Base-by-base conservation (phyloP, 2,888 invertebrate species). In the Fissipunctia ypsillon region DNA sequence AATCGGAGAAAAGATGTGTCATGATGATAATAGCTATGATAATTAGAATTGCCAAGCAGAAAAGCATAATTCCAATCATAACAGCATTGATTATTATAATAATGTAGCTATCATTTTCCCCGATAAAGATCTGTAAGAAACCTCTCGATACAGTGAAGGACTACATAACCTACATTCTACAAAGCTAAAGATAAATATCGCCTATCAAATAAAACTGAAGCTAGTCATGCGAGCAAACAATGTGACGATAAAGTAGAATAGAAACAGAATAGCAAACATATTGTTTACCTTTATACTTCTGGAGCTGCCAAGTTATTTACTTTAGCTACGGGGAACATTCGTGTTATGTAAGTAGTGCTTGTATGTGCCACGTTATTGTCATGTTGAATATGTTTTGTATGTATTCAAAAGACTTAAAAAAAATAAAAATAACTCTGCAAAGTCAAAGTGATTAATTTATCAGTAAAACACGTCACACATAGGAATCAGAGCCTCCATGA, bases 281-380 rank as follows among this genome's bases (percentile, higher is more conserved):
- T 79, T 83, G 80, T 81, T 83, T 83, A 81, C 83, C 70, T 79
- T 73, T 64, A 73, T 73, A 73, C 74, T 69, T 69, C 66, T 79
- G 54, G 35, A 83, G 69, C 73, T 83, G 73, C 59, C 80, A 73
- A 79, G 69, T 73, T 80, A 80, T 80, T 81, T 81, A 41, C 69
- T 79, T 79, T 69, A 78, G 67, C 43, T 57, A 52, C 50, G 59
- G 67, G 28, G 48, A 64, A 67, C 69, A 66, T 66, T 72, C 69
- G 61, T 68, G 69, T 83, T 73, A 68, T 67, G 59, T 79, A 73
- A 63, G 74, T 59, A 65, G 48, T 82, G n/a, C 56, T 64, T 69
- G 41, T 65, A 63, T 63, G 35, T 66, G 45, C 31, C 57, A 45
- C 43, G 56, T 31, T 81, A 61, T 75, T 75, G 31, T 81, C 59